Conservation (phyloP, 2,113 vertebrate genomes). For the Crotalus tigris region DNA sequence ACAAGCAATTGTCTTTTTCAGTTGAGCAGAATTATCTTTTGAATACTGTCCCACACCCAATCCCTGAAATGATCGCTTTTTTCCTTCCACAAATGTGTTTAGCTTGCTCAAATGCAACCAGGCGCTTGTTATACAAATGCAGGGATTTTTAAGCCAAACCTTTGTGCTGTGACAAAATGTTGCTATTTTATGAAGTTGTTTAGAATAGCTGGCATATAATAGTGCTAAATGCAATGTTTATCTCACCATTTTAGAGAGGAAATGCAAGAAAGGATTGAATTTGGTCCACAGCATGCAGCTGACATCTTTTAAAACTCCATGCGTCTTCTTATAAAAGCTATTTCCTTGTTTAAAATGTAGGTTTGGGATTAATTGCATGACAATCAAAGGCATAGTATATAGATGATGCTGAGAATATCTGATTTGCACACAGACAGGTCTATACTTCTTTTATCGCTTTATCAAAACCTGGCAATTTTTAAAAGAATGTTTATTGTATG, state of each 20-base stretch:
- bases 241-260: not conserved
- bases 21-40: conserved; percentile 18
- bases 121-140: conserved; percentile 68
- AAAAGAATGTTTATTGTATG: not conserved
- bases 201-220: not conserved
- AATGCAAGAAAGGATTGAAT: not conserved
- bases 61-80: not conserved
- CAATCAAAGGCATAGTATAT: not conserved
- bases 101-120: conserved; percentile 34
- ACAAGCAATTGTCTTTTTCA: conserved; percentile 3
- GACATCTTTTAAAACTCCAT: not conserved
- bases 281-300: not conserved
- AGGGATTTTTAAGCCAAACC: conserved; percentile 68
- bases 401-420: not conserved
- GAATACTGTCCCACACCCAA: not conserved
- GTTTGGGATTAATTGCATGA: not conserved
- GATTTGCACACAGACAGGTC: not conserved
- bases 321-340: not conserved
- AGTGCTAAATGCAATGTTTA: not conserved
- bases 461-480: not conserved
- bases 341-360: not conserved
- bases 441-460: not conserved
- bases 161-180: conserved; percentile 6
- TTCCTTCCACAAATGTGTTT: not conserved
- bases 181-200: not conserved